Percentiles rank a stretch among this genome's conserved stretches.
Conservation (phyloP, 2,888 invertebrate species). For the Trisateles emortualis region DNA sequence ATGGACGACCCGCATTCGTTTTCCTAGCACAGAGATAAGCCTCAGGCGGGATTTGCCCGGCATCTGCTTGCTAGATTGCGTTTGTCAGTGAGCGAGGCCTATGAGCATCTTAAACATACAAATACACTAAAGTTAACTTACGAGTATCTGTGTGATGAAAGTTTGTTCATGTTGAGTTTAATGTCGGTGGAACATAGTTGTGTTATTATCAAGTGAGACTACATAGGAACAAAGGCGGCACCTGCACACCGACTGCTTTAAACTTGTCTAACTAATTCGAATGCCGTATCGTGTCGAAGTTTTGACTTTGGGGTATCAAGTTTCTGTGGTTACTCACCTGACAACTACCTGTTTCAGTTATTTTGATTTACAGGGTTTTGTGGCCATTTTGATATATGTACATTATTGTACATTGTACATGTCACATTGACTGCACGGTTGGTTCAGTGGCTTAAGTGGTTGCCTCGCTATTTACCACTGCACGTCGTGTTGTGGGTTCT, state of each 20-base stretch:
- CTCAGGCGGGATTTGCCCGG: conserved; percentile 46
- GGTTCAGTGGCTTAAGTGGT: too few species aligned
- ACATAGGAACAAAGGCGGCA: conserved; percentile 65
- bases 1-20: conserved; percentile 57
- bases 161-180: conserved; percentile 55
- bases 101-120: conserved; percentile 46
- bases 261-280: conserved; percentile 67
- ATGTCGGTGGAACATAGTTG: conserved; percentile 59
- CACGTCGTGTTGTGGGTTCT: too few species aligned
- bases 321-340: conserved; percentile 55
- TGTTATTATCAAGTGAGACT: conserved; percentile 68
- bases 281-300: conserved; percentile 64
- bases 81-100: conserved; percentile 48
- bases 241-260: conserved; percentile 64
- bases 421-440: too few species aligned
- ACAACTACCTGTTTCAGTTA: conserved; percentile 47
- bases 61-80: conserved; percentile 56
- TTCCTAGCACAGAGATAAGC: conserved; percentile 54
- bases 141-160: conserved; percentile 54
- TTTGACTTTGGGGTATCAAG: conserved; percentile 61
- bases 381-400: too few species aligned
- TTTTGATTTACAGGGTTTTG: conserved; percentile 41
- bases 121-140: conserved; percentile 50
- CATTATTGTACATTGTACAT: too few species aligned
- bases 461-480: too few species aligned